A percentile compares a stretch with the other conserved stretches of the same genome.
Evolutionary conservation across 2,888 invertebrate genomes (phyloP).

Genomic region (Hydrotaea diabolus): DNA sequence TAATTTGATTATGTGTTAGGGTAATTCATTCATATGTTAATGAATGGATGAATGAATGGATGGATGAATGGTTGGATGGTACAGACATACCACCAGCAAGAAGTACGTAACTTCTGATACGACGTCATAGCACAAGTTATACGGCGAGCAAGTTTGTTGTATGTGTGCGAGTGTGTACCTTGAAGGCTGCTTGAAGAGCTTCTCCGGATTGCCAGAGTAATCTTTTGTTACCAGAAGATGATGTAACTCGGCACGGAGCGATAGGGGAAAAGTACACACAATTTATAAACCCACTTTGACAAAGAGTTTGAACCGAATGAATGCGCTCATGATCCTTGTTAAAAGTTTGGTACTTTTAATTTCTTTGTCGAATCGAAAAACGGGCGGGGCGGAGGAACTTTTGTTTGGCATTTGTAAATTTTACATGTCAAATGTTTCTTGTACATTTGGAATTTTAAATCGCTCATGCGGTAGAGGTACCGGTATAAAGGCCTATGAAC

Average conservation of each 20-base stretch:
- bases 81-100: slow-evolving; percentile 25
- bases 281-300: slow-evolving; percentile 49
- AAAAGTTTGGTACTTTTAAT: slow-evolving; percentile 27
- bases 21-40: slow-evolving; percentile 63
- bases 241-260: not conserved
- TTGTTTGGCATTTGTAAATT: slow-evolving; percentile 29
- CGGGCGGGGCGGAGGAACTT: not conserved
- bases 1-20: slow-evolving; percentile 57
- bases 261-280: slow-evolving; percentile 44
- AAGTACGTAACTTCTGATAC: slow-evolving; percentile 14
- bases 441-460: slow-evolving; percentile 35
- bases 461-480: not conserved
- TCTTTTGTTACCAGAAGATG: slow-evolving; percentile 41
- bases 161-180: not conserved
- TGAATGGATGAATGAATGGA: slow-evolving; percentile 28
- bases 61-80: not conserved
- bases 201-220: slow-evolving; percentile 10
- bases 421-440: slow-evolving; percentile 10
- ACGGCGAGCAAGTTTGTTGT: not conserved
- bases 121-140: slow-evolving; percentile 15
- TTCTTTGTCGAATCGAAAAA: not conserved
- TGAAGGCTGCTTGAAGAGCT: not conserved
- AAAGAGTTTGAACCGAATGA: slow-evolving; percentile 1
- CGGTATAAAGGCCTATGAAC: not conserved
- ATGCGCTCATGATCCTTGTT: slow-evolving; percentile 56